Conservation (phyloP, 2,113 vertebrate species). For the Clarias macrocephalus region DNA sequence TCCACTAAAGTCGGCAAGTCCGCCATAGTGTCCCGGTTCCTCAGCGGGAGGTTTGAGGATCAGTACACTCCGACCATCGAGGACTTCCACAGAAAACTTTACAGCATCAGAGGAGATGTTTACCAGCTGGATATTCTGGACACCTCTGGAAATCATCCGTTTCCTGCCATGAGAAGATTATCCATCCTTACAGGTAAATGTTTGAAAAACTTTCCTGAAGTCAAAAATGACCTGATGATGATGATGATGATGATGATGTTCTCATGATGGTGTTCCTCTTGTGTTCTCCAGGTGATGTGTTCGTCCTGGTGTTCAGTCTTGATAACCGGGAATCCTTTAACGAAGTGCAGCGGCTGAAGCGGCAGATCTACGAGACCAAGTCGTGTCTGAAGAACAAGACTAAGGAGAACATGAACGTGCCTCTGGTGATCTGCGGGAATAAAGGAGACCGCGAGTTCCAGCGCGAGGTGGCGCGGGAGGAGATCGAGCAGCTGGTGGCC, state of each 20-base stretch:
- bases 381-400: conserved; percentile 95
- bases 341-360: conserved; percentile 92
- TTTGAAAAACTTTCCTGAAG: neutral
- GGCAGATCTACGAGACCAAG: conserved; percentile 96
- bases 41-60: conserved; percentile 92
- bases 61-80: conserved; percentile 98
- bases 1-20: conserved; percentile 98
- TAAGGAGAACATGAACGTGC: conserved; percentile 90
- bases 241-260: rapidly evolving
- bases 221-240: neutral
- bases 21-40: conserved; percentile 94
- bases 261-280: neutral
- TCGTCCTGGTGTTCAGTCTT: conserved; percentile 95
- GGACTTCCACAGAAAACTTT: conserved; percentile 98
- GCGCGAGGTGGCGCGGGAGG: conserved; percentile 83
- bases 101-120: conserved; percentile 93
- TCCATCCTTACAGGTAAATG: conserved; percentile 93
- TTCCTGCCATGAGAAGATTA: conserved; percentile 94
- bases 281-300: conserved; percentile 84
- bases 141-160: conserved; percentile 94
- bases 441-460: conserved; percentile 90
- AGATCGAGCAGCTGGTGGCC: conserved; percentile 84
- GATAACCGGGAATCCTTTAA: conserved; percentile 97
- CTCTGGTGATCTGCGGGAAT: conserved; percentile 95
- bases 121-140: conserved; percentile 97